Base-by-base conservation (phyloP, 2,888 invertebrate species). In the Cosmorhoe ocellata region DNA sequence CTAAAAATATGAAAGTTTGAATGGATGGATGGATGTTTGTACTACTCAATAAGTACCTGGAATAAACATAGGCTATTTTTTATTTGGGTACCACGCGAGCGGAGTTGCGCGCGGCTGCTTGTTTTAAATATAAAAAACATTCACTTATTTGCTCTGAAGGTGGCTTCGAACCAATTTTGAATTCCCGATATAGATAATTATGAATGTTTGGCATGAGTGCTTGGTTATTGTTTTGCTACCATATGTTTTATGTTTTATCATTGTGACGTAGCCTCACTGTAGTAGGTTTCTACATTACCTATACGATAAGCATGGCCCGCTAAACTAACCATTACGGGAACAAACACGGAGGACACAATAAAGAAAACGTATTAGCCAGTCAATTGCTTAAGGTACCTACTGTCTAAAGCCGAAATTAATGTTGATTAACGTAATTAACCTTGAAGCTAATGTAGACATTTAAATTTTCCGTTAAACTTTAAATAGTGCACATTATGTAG, bases 341-440 rank as follows among this genome's bases (percentile, higher is more conserved):
- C 30, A 14, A 18, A 39, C 5, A 13, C 14, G 38, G 38, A 13
- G 2, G 10, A 28, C 11, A 9, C 14, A 34, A 13, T 30, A 41
- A 30, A 31, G 31, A 38, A 36, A 40, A 34, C 18, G 27, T 36
- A 51, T 49, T 40, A 32, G 9, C 31, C 9, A 51, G 38, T 43
- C 48, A 47, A 58, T 53, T 56, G 50, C 55, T 45, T 57, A 53
- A 50, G n/a, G 43, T 38, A 51, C 52, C 47, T 43, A 42, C 39
- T 46, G 33, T 50, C 26, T 34, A 40, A 45, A 39, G 13, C 42
- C 49, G 30, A 54, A 58, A 61, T 59, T 56, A 41, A 52, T 38
- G 52, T 56, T 54, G 48, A 60, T 59, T 56, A 56, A 53, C 43
- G 44, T 51, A 52, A 57, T 61, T 59, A 54, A 56, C 61, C 57